phyloP scores from a whole-genome alignment of 2,113 vertebrate species.

The Andinoacara biseriatus region DNA sequence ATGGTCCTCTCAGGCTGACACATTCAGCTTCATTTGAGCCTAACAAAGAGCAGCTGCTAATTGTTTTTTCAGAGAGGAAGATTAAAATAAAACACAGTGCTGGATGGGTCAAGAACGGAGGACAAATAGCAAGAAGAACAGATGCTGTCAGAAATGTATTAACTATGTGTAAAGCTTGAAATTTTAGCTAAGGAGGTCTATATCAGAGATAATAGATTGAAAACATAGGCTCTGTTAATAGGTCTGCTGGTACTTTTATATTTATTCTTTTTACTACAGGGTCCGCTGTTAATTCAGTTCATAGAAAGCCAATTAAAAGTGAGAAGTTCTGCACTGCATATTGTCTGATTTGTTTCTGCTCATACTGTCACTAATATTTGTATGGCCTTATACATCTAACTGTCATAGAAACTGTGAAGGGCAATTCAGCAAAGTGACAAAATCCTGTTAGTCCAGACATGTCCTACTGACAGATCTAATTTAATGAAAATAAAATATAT shows the following conservation, averaged over 20 bases:
- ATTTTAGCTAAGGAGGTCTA: slow-evolving; percentile 25
- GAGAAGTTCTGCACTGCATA: background rate
- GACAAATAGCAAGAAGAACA: background rate
- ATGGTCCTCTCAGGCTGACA: slow-evolving; percentile 47
- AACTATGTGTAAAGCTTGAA: slow-evolving; percentile 13
- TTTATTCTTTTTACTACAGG: slow-evolving; percentile 22
- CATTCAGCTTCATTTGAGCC: slow-evolving; percentile 46
- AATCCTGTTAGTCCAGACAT: background rate
- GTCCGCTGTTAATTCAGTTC: background rate
- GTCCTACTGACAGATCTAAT: too few species aligned
- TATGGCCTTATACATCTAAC: background rate
- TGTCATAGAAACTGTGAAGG: background rate
- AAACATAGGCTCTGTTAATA: slow-evolving; percentile 9
- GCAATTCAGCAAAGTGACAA: background rate
- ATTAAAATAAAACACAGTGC: slow-evolving; percentile 45
- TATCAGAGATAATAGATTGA: slow-evolving; percentile 23
- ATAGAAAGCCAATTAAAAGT: slow-evolving; percentile 32
- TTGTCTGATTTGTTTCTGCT: slow-evolving; percentile 23
- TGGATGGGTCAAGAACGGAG: slow-evolving; percentile 3
- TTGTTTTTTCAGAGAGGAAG: slow-evolving; percentile 47
- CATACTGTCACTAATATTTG: background rate
- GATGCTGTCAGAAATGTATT: slow-evolving; percentile 18
- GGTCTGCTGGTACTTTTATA: slow-evolving; percentile 27
- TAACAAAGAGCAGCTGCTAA: slow-evolving; percentile 60
- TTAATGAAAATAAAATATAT: too few species aligned